Evolutionary conservation across 23 tunicate genomes (phyloP).

Genomic region (Clavelina lepadiformis): DNA sequence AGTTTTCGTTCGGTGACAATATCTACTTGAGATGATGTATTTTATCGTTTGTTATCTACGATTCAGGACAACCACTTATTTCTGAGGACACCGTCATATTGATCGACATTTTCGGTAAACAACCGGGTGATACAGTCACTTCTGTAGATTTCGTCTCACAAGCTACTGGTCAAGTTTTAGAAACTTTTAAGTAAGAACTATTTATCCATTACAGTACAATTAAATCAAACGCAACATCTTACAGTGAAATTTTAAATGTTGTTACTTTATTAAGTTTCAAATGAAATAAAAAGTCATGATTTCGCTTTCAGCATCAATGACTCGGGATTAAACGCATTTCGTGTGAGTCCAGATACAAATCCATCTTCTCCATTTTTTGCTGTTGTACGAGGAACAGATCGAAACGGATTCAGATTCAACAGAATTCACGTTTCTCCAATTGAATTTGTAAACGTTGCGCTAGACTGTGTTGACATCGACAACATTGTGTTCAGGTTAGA

Average conservation of each 20-base stretch:
- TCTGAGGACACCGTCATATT: constrained; percentile 35
- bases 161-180: constrained; percentile 11
- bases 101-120: constrained; percentile 27
- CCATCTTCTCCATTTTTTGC: constrained; percentile 19
- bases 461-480: constrained; percentile 28
- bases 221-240: too few species aligned
- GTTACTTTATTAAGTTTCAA: too few species aligned
- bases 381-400: constrained; percentile 21
- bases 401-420: constrained; percentile 17
- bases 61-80: constrained; percentile 28
- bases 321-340: constrained; percentile 2
- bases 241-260: too few species aligned
- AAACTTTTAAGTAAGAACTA: constrained; percentile 38
- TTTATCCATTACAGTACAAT: too few species aligned
- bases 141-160: constrained; percentile 20
- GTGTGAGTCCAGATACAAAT: background rate
- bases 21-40: background rate
- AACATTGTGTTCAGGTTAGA: constrained; percentile 29
- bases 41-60: background rate
- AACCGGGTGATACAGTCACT: constrained; percentile 21
- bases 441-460: constrained; percentile 20
- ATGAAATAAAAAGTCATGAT: too few species aligned
- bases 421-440: constrained; percentile 14
- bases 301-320: constrained; percentile 22
- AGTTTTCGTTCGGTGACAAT: background rate